Base-by-base conservation (phyloP, 2,888 invertebrate genomes). In the Scelioninae gen. 1 region DNA sequence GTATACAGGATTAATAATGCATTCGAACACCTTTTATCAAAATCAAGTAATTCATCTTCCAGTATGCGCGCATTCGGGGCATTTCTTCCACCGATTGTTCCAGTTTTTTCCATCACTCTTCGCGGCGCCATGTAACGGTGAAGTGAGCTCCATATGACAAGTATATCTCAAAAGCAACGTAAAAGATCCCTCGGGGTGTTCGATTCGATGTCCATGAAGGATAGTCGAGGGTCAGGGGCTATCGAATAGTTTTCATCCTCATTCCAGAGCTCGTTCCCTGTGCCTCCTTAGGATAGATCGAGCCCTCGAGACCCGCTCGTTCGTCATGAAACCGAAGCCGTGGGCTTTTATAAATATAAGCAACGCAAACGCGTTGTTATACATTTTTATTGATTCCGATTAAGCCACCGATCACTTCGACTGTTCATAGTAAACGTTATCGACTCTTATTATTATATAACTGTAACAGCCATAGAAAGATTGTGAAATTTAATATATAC, bases 151-250 rank as follows among this genome's bases (percentile, higher is more conserved):
- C 58, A 77, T 81, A 77, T 83, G 83, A 80, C 83, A 83, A 77
- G 80, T 81, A 77, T 80, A 83, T 83, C 55, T 63, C 51, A 51
- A 65, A 60, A 77, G 74, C 56, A 60, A 63, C 56, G 62, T 77
- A 85, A 82, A 83, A 74, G 65, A 83, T 83, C 85, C 83, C 85
- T 55, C 38, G 77, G 85, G 85, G 77, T 69, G 79, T 82, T 77
- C 63, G 74, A 82, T 77, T 83, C 82, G 82, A 74, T 80, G 89
- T 86, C 83, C 87, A 88, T 92, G 91, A 92, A 91, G 89, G 92
- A 92, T 92, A 90, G 91, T 89, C 89, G 80, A 85, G 89, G 92
- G 91, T 92, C 92, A 92, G 88, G 89, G 91, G 91, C 89, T 91
- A 92, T 92, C 90, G 86, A 75, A 86, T 87, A 89, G 86, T 88